Evolutionary conservation across 2,888 invertebrate species (phyloP).

Genomic region (Parascotia fuliginaria): DNA sequence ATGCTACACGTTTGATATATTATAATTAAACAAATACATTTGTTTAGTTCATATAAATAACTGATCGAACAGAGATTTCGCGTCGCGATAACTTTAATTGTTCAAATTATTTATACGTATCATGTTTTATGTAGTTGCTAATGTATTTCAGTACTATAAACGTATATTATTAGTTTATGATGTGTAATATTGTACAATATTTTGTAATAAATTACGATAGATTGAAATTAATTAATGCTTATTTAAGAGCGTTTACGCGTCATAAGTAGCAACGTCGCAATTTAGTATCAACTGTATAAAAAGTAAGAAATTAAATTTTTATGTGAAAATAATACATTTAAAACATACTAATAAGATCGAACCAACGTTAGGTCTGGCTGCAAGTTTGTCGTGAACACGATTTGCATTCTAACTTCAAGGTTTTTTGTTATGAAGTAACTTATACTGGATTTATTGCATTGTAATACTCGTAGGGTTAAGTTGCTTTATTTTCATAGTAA

Average conservation of each 20-base stretch:
- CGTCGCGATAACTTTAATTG: slow-evolving; percentile 12
- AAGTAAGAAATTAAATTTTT: no score
- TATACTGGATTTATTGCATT: slow-evolving; percentile 15
- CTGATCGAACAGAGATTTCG: not conserved
- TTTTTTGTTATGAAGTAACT: slow-evolving; percentile 25
- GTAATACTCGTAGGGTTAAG: no score
- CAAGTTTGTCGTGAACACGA: slow-evolving; percentile 38
- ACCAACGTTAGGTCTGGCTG: slow-evolving; percentile 9
- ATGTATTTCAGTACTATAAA: not conserved
- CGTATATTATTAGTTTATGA: not conserved
- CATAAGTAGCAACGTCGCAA: no score
- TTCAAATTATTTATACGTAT: slow-evolving; percentile 6
- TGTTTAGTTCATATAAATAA: slow-evolving; percentile 4
- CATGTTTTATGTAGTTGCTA: not conserved
- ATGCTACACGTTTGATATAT: not conserved
- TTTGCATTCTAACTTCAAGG: slow-evolving; percentile 46
- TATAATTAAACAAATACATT: slow-evolving; percentile 4
- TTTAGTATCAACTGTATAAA: no score
- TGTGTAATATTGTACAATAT: no score
- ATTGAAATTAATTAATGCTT: no score
- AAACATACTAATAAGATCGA: slow-evolving; percentile 13
- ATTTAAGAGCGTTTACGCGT: no score
- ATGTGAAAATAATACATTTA: no score
- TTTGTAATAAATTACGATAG: no score
- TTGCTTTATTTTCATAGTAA: no score